Base-by-base conservation (phyloP, 2,113 vertebrate species). In the Bothrops jararaca region DNA sequence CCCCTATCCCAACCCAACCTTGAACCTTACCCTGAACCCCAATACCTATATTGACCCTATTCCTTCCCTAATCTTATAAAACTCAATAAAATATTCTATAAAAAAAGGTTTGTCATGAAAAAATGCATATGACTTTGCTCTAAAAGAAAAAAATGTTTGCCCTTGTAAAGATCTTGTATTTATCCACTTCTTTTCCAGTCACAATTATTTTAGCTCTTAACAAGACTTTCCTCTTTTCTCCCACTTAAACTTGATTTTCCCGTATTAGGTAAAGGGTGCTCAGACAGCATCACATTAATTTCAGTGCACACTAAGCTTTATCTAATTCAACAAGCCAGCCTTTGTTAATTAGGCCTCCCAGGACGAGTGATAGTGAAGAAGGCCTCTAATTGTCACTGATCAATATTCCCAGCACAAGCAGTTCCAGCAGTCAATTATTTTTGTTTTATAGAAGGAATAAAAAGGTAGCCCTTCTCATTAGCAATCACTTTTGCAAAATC, bases 281-380 rank as follows among this genome's bases (percentile, higher is more conserved):
- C 94, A 96, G 97, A 97, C 96, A 95, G 96, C 95, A 95, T 96
- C 95, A 85, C 96, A 94, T 98, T 97, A 96, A 98, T 98, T 98
- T 97, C 94, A 94, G 95, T 94, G 94, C 97, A 98, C 98, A 97
- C 92, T 97, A 95, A 97, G 95, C 97, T 97, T 97, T 97, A 97
- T 97, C 97, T 98, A 97, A 98, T 98, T 97, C 98, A 98, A 97
- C 97, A 97, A 97, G 95, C 97, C 91, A 96, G 95, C 95, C 96
- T 96, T 95, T 97, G 96, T 98, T 98, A 98, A 98, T 98, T 97
- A 97, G 97, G 96, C 97, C 96, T 97, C 97, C 95, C 91, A 95
- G 97, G 94, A 96, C 5, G 0, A 96, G 96, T 90, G 96, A 96
- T 93, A 95, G 95, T 91, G 92, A 95, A 95, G 94, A 96, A 95